Percentiles rank a stretch among this genome's conserved stretches.
Conservation (phyloP, 1,140 invertebrate species). For the Portunus trituberculatus region DNA sequence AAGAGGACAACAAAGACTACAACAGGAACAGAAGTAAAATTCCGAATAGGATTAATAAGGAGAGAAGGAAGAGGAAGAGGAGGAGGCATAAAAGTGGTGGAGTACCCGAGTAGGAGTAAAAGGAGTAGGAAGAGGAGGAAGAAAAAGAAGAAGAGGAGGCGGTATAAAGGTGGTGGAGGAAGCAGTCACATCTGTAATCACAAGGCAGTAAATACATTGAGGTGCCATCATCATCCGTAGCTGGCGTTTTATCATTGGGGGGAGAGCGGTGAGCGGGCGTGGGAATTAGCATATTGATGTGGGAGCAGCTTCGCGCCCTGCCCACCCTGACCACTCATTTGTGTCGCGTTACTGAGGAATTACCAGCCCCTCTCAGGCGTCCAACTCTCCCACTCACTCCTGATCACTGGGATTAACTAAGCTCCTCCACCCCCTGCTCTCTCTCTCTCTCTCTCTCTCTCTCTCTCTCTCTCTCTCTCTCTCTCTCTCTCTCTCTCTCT, state of each 20-base stretch:
- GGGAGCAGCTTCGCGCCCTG: neutral
- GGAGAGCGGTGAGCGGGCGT: no score
- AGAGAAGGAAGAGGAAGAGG: neutral
- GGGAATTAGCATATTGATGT: conserved; percentile 29
- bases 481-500: neutral
- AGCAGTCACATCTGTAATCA: conserved; percentile 53
- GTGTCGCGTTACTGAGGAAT: conserved; percentile 8
- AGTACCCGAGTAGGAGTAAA: no score
- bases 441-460: neutral
- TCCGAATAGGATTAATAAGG: no score
- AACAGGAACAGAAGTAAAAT: no score
- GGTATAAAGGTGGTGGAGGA: no score
- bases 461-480: no score
- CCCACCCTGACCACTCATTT: neutral
- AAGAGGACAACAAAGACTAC: no score
- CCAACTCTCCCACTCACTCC: neutral
- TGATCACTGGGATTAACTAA: conserved; percentile 25
- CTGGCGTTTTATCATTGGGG: neutral
- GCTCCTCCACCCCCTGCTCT: neutral
- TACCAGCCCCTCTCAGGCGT: neutral
- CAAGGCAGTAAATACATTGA: conserved; percentile 29
- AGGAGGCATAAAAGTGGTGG: no score
- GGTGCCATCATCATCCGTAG: conserved; percentile 35
- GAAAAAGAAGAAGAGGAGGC: no score
- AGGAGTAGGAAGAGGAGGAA: no score